Percentiles rank a stretch among this genome's conserved stretches.
These are phyloP conservation scores for Stratiomys singularior DNA, from an alignment of 2,888 invertebrate species.

Conservation along the genomic window DNA sequence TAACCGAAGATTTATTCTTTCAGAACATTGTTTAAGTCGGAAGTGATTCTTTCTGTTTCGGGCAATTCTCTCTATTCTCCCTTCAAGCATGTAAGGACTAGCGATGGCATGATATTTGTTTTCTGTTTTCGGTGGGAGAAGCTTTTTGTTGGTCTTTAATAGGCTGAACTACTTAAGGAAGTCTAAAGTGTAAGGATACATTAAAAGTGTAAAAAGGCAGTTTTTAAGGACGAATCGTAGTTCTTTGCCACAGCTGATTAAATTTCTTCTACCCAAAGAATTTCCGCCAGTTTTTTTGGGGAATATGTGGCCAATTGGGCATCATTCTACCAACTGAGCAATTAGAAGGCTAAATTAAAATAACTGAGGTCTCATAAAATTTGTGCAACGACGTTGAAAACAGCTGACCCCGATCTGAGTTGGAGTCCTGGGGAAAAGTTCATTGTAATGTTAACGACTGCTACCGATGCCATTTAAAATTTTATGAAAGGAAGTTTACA, in stretches of 20 bases:
- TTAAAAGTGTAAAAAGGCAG: too few relatives aligned
- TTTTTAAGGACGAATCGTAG: too few relatives aligned
- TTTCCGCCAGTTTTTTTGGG: too few relatives aligned
- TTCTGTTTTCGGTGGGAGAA: conserved; percentile 12
- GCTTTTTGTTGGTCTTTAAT: conserved; percentile 52
- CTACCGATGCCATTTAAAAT: background rate
- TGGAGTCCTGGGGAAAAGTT: conserved; percentile 58
- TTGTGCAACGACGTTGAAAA: conserved; percentile 62
- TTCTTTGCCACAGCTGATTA: too few relatives aligned
- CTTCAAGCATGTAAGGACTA: background rate
- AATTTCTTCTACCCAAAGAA: too few relatives aligned
- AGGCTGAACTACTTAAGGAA: conserved; percentile 50
- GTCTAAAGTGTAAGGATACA: background rate
- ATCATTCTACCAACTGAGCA: conserved; percentile 9
- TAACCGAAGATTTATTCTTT: conserved; percentile 47
- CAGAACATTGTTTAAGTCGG: conserved; percentile 20
- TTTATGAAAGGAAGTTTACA: background rate
- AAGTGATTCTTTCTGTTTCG: conserved; percentile 18
- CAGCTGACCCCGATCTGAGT: conserved; percentile 61
- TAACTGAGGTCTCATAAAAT: conserved; percentile 64
- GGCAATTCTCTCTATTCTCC: background rate
- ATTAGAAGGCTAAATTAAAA: conserved; percentile 60
- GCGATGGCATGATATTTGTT: background rate
- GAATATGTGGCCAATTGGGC: background rate
- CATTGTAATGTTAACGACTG: background rate